Evolutionary conservation across 2,113 vertebrate genomes (phyloP).

Genomic region (Coturnix japonica): DNA sequence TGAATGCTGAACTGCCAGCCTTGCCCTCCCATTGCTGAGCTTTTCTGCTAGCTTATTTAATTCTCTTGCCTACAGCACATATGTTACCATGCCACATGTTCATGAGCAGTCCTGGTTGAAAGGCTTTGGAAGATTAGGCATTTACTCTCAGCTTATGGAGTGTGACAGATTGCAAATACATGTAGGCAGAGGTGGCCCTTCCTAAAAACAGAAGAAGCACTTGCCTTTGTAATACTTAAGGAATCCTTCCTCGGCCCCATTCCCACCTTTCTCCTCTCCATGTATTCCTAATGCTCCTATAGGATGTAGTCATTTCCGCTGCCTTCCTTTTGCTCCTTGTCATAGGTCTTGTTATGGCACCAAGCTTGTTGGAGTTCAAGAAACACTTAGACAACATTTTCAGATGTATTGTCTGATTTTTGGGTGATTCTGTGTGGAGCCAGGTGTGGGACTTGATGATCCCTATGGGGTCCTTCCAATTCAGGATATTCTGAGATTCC

Average conservation of each 20-base stretch:
- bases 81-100: neutral
- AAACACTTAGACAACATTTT: too few species aligned
- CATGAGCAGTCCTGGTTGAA: neutral
- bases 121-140: neutral
- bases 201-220: neutral
- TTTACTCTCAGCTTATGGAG: neutral
- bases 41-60: neutral
- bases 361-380: too few species aligned
- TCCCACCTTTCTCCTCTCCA: neutral
- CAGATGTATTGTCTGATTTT: too few species aligned
- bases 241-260: neutral
- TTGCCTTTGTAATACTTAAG: neutral
- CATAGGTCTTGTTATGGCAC: neutral
- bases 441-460: too few species aligned
- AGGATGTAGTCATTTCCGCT: neutral
- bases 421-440: too few species aligned
- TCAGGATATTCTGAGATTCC: neutral
- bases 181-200: accelerated
- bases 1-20: neutral
- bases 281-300: accelerated
- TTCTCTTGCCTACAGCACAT: neutral
- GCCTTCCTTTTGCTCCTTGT: neutral
- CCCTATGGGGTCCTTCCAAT: too few species aligned
- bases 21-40: neutral
- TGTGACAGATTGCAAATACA: neutral